Conservation (phyloP, 2,888 invertebrate species). For the Clusia tigrina region DNA sequence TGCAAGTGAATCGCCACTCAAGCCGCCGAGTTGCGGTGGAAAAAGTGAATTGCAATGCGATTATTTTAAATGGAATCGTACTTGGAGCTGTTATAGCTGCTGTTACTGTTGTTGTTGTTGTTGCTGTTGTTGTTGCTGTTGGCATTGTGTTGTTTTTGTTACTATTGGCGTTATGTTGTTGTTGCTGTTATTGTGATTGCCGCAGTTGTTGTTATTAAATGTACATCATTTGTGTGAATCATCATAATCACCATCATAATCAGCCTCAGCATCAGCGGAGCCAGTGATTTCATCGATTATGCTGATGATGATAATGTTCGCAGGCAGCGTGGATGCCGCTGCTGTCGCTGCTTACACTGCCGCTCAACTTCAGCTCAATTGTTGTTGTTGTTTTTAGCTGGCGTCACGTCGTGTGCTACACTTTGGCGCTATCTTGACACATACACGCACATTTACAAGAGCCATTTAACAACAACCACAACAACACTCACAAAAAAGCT, state of each 20-base stretch:
- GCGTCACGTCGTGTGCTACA: neutral
- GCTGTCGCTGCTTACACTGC: neutral
- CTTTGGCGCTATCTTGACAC: neutral
- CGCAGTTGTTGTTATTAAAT: slow-evolving; percentile 25
- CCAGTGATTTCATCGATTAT: slow-evolving; percentile 5
- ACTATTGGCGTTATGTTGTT: neutral
- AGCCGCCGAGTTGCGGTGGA: neutral
- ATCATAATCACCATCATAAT: no score
- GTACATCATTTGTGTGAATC: slow-evolving; percentile 36
- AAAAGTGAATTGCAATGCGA: neutral
- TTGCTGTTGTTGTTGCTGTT: slow-evolving; percentile 25
- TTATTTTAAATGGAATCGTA: no score
- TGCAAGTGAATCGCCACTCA: slow-evolving; percentile 1
- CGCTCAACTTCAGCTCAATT: no score
- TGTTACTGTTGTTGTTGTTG: slow-evolving; percentile 11
- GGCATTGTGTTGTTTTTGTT: slow-evolving; percentile 40
- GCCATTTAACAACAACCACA: slow-evolving; percentile 30
- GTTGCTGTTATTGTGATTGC: slow-evolving; percentile 20
- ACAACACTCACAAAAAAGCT: slow-evolving; percentile 13
- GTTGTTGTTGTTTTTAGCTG: neutral
- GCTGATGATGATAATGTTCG: slow-evolving; percentile 4
- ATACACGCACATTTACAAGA: neutral
- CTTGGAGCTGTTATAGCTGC: neutral
- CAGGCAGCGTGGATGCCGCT: slow-evolving; percentile 9
- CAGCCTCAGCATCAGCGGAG: neutral